Base-by-base conservation (phyloP, 1,140 invertebrate genomes). In the Pogonus chalceus region DNA sequence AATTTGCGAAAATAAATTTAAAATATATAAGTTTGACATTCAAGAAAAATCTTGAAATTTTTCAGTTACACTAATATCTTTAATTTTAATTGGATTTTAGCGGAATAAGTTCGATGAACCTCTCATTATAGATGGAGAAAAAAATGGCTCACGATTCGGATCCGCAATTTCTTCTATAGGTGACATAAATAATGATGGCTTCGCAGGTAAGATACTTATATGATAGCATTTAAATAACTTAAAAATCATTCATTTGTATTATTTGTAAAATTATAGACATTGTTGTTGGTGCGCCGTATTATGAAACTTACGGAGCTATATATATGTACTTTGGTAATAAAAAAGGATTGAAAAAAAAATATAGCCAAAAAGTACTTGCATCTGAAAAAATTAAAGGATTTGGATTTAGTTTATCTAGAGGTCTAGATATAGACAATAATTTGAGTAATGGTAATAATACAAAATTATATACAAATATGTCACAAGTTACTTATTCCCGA, bases 281-380 rank as follows among this genome's bases (percentile, higher is more conserved):
- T 18, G 47, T 24, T 23, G 23, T 49, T 49, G 47, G 47, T 23
- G 47, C 47, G 2, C 47, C 47, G 14, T 49, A 49, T 49, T 21
- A 49, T 12, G 23, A 49, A 14, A 2, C 21, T 23, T 22, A 18
- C 9, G 47, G 47, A 14, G 47, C 47, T 23, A 49, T 49, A 23
- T 49, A 16, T 14, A 49, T 49, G 1, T 49, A 49, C 18, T n/a
- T 49, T 14, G 47, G 47, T 23, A 9, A 7, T 1, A 23, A 24
- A 23, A 16, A 12, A 9, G 47, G 47, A 22, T 14, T 49, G 23
- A 49, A 14, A 14, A 2, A 21, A 49, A 1, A 22, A 23, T 21
- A 21, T 14, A 49, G 47, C 23, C 47, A 49, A 49, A 23, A n/a
- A 14, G 14, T 49, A 14, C 20, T 21, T 1, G 47, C 47, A 2